Base-by-base conservation (phyloP, 2,113 vertebrate species). In the Anoplopoma fimbria region DNA sequence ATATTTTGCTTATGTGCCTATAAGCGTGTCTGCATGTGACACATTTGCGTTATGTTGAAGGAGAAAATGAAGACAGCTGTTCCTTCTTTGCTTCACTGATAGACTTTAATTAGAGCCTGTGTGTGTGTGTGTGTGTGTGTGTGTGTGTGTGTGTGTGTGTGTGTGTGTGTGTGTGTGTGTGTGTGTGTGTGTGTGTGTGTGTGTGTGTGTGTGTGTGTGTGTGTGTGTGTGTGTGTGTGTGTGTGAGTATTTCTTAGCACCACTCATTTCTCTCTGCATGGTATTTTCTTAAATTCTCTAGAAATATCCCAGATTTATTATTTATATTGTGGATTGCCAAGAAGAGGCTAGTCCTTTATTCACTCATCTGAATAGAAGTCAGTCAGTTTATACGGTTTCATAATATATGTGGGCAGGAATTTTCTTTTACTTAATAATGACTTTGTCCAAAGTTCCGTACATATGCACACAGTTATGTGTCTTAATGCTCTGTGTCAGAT, bases 1-100 rank as follows among this genome's bases (percentile, higher is more conserved):
- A 53, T 83, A 55, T 81, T 69, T 75, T 80, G 70, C 49, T 12
- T 67, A 25, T 78, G 53, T 81, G 40, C 77, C 64, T 76, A 31
- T 81, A 76, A 83, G 69, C 5, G 2, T 77, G 81, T 90, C 81
- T 81, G 62, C 77, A 78, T 86, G 75, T 83, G 74, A 89, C 82
- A 82, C 84, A 69, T 75, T 81, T 75, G 58, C 73, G 87, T 76
- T 84, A 70, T 62, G 82, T 34, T 90, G 83, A 87, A 87, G 83
- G 76, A 84, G 79, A 81, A 91, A 84, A 85, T 49, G 14, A 79
- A 85, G 87, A 84, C 89, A 93, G 81, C 91, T 93, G 91, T 88
- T 91, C 61, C 84, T 87, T 88, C 81, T 89, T 90, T 93, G 88
- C 90, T 36, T 87, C 84, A 81, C 88, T 92, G 92, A 92, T 88